Conservation (phyloP, 2,888 invertebrate genomes). For the Galerucella nymphaeae region DNA sequence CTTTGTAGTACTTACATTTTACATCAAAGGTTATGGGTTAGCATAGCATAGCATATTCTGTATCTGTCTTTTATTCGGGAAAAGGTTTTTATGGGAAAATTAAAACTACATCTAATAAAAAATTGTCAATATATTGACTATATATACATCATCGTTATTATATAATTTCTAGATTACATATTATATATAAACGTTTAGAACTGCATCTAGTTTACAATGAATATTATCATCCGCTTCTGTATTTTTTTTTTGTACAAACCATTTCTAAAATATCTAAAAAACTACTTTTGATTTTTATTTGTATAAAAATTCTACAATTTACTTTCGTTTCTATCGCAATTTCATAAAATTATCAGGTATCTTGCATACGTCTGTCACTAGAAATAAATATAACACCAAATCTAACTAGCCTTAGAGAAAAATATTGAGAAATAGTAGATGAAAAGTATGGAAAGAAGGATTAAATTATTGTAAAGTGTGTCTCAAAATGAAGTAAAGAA, state of each 20-base stretch:
- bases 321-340: conserved; percentile 2
- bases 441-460: too few relatives aligned
- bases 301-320: conserved; percentile 64
- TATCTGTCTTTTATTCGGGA: not conserved
- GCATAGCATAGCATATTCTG: too few relatives aligned
- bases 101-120: conserved; percentile 45
- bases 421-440: not conserved
- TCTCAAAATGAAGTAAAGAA: not conserved
- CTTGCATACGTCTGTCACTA: not conserved
- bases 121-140: conserved; percentile 61
- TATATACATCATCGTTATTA: conserved; percentile 60
- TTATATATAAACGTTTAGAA: conserved; percentile 61
- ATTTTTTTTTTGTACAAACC: conserved; percentile 62
- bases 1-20: too few relatives aligned
- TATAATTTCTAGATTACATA: conserved; percentile 63
- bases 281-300: conserved; percentile 65
- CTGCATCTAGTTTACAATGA: conserved; percentile 58
- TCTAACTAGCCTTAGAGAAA: not conserved
- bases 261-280: conserved; percentile 66
- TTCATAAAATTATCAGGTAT: conserved; percentile 8
- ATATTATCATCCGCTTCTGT: conserved; percentile 41
- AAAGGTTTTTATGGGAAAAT: not conserved
- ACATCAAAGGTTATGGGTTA: too few relatives aligned
- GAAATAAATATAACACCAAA: not conserved
- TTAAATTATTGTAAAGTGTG: too few relatives aligned